Evolutionary conservation across 2,888 invertebrate species (phyloP).

Genomic region (Phalangium opilio): DNA sequence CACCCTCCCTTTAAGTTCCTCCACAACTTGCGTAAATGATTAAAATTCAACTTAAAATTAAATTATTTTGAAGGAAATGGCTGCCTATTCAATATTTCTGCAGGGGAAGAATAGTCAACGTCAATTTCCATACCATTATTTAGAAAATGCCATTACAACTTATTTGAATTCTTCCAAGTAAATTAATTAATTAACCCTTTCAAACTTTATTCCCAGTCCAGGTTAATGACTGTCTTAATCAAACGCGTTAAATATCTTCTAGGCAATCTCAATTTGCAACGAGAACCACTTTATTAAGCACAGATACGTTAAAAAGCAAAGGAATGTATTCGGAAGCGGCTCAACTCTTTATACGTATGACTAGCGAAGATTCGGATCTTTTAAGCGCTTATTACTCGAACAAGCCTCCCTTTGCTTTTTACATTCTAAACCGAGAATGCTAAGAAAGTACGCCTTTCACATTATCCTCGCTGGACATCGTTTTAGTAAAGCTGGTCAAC

Average conservation of each 20-base stretch:
- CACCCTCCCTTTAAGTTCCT: too few species aligned
- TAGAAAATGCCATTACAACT: slow-evolving; percentile 85
- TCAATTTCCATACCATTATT: slow-evolving; percentile 46
- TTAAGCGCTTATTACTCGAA: slow-evolving; percentile 84
- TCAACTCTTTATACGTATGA: slow-evolving; percentile 82
- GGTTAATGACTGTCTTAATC: slow-evolving; percentile 4
- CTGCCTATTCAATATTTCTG: slow-evolving; percentile 80
- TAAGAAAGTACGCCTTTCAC: slow-evolving; percentile 87
- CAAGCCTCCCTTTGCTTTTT: slow-evolving; percentile 89
- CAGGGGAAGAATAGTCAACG: slow-evolving; percentile 28
- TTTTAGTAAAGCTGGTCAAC: slow-evolving; percentile 80
- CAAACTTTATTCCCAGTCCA: too few species aligned
- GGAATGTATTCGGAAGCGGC: slow-evolving; percentile 81
- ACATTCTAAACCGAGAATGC: slow-evolving; percentile 39
- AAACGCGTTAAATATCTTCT: slow-evolving; percentile 19
- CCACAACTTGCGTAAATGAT: too few species aligned
- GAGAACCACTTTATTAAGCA: slow-evolving; percentile 72
- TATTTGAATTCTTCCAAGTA: slow-evolving; percentile 81
- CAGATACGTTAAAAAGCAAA: slow-evolving; percentile 65
- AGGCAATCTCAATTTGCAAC: slow-evolving; percentile 85
- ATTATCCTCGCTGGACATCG: slow-evolving; percentile 92
- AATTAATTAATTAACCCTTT: too few species aligned
- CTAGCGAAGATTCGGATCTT: slow-evolving; percentile 92
- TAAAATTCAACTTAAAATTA: too few species aligned
- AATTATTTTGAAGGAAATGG: slow-evolving; percentile 66